phyloP scores from a whole-genome alignment of 2,113 vertebrate genomes.

The Cavia porcellus region DNA sequence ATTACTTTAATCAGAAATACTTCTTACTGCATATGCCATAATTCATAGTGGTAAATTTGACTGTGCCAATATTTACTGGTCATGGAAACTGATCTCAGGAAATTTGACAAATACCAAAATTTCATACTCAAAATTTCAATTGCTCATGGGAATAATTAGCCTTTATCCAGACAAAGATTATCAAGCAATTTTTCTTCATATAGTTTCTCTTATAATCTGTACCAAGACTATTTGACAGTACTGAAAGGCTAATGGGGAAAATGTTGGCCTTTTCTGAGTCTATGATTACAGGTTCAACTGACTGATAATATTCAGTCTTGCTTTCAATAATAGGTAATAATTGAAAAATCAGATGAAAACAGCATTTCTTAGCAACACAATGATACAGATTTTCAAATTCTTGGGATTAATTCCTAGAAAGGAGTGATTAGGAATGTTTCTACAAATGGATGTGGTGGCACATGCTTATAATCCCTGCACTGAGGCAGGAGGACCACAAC shows the following conservation, averaged over 20 bases:
- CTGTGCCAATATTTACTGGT: not conserved
- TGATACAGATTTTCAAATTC: constrained; percentile 7
- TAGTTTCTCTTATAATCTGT: constrained; percentile 49
- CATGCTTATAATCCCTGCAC: not conserved
- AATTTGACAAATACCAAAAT: constrained; percentile 47
- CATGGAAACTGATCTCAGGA: constrained; percentile 35
- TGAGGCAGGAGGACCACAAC: not conserved
- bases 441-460: not conserved
- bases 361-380: not conserved
- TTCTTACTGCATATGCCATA: not conserved
- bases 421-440: not conserved
- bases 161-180: constrained; percentile 50
- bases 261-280: constrained; percentile 41
- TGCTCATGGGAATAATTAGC: constrained; percentile 46
- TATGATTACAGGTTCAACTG: constrained; percentile 39
- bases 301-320: constrained; percentile 41
- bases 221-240: constrained; percentile 49
- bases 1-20: not conserved
- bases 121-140: constrained; percentile 61
- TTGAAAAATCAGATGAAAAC: constrained; percentile 45
- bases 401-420: not conserved
- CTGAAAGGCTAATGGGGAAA: constrained; percentile 30
- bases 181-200: constrained; percentile 53
- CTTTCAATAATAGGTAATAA: constrained; percentile 62
- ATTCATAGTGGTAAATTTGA: not conserved